phyloP scores from a whole-genome alignment of 2,888 invertebrate species.

The Amblyteles armatorius region DNA sequence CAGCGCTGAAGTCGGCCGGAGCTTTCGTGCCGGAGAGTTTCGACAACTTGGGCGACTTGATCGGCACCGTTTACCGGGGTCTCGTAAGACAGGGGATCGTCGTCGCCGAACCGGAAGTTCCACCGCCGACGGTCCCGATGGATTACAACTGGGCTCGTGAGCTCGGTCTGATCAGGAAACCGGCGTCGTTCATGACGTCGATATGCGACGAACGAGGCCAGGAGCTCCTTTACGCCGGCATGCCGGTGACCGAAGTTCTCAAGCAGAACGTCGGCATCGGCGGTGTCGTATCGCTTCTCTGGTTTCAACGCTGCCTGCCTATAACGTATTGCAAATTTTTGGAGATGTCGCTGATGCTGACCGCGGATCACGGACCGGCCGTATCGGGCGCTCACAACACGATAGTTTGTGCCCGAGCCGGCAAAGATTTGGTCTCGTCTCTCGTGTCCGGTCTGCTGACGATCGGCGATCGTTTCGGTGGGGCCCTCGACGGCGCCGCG shows the following conservation, averaged over 20 bases:
- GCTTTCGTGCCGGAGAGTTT: slow-evolving; percentile 97
- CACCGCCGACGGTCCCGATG: slow-evolving; percentile 99
- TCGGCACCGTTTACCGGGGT: slow-evolving; percentile 90
- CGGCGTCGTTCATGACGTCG: slow-evolving; percentile 99
- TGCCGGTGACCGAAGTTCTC: slow-evolving; percentile 94
- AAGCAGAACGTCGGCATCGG: slow-evolving; percentile 98
- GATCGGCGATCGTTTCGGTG: slow-evolving; percentile 99
- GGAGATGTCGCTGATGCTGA: slow-evolving; percentile 99
- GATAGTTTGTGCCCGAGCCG: slow-evolving; percentile 98
- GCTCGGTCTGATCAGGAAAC: slow-evolving; percentile 98
- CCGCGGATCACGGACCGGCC: slow-evolving; percentile 99
- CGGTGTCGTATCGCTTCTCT: slow-evolving; percentile 97
- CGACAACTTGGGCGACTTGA: slow-evolving; percentile 94
- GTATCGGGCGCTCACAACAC: slow-evolving; percentile 99
- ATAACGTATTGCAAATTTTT: slow-evolving; percentile 98
- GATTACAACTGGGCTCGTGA: slow-evolving; percentile 99
- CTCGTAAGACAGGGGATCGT: slow-evolving; percentile 94
- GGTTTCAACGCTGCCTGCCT: slow-evolving; percentile 99
- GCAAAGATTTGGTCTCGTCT: slow-evolving; percentile 98
- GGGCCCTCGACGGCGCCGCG: slow-evolving; percentile 99
- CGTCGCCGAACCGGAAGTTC: slow-evolving; percentile 95
- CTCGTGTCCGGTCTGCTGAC: slow-evolving; percentile 98
- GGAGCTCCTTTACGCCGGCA: slow-evolving; percentile 98
- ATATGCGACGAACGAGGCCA: slow-evolving; percentile 99
- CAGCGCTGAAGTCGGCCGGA: slow-evolving; percentile 92